phyloP scores from a whole-genome alignment of 2,113 vertebrate species.

The Oreochromis aureus region DNA sequence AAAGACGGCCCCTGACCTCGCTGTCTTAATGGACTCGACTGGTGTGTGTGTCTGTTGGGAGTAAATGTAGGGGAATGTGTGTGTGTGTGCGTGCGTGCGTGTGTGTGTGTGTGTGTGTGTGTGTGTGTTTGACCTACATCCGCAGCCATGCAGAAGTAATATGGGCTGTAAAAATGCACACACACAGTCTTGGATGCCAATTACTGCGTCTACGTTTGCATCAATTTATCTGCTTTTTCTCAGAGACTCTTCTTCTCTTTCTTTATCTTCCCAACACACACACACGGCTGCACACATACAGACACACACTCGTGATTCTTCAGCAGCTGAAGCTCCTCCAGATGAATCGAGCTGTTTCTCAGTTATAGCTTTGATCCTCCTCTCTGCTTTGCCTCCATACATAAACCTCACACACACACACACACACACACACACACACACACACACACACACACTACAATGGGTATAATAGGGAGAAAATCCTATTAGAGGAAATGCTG shows the following conservation, averaged over 20 bases:
- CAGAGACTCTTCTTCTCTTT: background rate
- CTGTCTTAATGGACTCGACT: background rate
- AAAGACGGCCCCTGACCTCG: background rate
- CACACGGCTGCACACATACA: background rate
- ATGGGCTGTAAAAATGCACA: background rate
- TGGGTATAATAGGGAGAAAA: background rate
- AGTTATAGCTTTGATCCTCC: background rate
- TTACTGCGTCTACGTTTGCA: background rate
- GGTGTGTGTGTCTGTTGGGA: background rate
- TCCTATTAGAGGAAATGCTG: background rate
- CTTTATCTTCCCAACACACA: background rate
- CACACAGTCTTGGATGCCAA: background rate
- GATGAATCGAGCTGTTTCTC: background rate
- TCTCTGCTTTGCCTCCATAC: background rate
- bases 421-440: background rate
- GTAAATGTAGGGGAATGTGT: background rate
- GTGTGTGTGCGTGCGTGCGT: fast-evolving
- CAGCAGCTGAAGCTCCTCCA: background rate
- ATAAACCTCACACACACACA: background rate
- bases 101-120: background rate
- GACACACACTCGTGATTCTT: background rate
- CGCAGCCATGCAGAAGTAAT: constrained; percentile 65
- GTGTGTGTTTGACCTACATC: constrained; percentile 60
- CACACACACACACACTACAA: fast-evolving
- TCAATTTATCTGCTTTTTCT: background rate